Evolutionary conservation across 2,888 invertebrate species (phyloP), one percentile per base, ranked within the genome.

Genomic region (Ochropacha duplaris): DNA sequence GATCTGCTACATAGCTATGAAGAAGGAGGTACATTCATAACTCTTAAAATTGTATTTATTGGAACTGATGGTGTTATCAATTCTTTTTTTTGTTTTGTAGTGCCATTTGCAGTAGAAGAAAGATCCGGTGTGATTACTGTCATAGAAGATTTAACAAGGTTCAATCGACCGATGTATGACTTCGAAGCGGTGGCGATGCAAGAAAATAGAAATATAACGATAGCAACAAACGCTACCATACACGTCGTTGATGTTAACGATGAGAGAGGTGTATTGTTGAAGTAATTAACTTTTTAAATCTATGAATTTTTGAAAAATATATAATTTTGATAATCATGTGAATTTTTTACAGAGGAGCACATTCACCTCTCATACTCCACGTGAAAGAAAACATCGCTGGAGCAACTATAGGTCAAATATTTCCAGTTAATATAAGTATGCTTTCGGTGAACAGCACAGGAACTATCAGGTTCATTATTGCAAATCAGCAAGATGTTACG

Each of bases 71-170:
- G 44, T 44, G 44, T 44, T 50, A 26, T 24, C 34, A 54, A 55
- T 57, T 54, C 34, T 49, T 26, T 62, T 59, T 44, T 44, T 8
- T 19, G n/a, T 31, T 9, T 44, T 44, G 19, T n/a, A 96, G 97
- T 97, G n/a, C 98, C 98, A 4, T 98, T 98, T 86, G 97, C 97
- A 4, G 97, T 98, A 24, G 98, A 98, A 88, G 97, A 98, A 81
- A 93, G 95, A 61, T 96, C 97, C 0, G 98, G 98, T 4, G 96
- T 97, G 0, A 97, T 98, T 52, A 97, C 97, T 1, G 97, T 98
- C 0, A 96, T 97, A 58, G 95, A 96, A 34, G 95, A 95, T 60
- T 87, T 97, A 49, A 88, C 94, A 0, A 95, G 96, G 69, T 97
- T 94, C 76, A 93, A 94, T 24, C 88, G 95, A 34, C 93, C 94